Base-by-base conservation (phyloP, 2,888 invertebrate species). In the Ephialtes manifestator region DNA sequence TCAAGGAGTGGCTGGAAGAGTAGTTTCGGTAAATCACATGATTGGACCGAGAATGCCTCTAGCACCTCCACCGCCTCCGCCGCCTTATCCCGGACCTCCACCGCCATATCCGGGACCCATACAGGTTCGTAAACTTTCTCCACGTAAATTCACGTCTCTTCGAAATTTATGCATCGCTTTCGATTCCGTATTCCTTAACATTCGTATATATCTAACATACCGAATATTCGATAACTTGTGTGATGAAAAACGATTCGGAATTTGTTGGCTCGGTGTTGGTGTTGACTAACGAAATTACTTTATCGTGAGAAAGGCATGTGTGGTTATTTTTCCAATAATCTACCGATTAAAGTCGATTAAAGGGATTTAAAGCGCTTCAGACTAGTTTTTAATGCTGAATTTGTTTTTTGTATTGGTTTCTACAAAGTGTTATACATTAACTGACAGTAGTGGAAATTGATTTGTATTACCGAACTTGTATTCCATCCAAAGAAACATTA, bases 71-170 rank as follows among this genome's bases (percentile, higher is more conserved):
- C 95, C 96, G 11, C 96, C 96, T 39, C 97, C 97, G 3, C 97
- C 97, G 76, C 97, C 97, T 43, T 96, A 97, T 81, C 96, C 96
- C 94, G 96, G 96, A 28, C 96, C 96, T 68, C 96, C 96, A 7
- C 96, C 97, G 18, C 96, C 96, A n/a, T 96, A 96, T 91, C 96
- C 96, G 35, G 96, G 96, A 88, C 96, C 95, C 10, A 94, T 93
- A 88, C 94, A 94, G 92, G 94, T 94, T 90, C 85, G 92, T 91
- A 74, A 58, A 63, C 39, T 68, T 76, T 35, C 24, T 58, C 84
- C 10, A 79, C 35, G 48, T 55, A 24, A 51, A 74, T 89, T 71
- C 51, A 71, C 71, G 65, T 70, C 72, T 68, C 87, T 88, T 89
- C 90, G 92, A 94, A 94, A 94, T 94, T 94, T 92, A 93, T 95